A percentile compares a stretch with the other conserved stretches of the same genome.
Evolutionary conservation across 2,888 invertebrate species (phyloP).

Genomic region (Rambutsinella grinnellia): DNA sequence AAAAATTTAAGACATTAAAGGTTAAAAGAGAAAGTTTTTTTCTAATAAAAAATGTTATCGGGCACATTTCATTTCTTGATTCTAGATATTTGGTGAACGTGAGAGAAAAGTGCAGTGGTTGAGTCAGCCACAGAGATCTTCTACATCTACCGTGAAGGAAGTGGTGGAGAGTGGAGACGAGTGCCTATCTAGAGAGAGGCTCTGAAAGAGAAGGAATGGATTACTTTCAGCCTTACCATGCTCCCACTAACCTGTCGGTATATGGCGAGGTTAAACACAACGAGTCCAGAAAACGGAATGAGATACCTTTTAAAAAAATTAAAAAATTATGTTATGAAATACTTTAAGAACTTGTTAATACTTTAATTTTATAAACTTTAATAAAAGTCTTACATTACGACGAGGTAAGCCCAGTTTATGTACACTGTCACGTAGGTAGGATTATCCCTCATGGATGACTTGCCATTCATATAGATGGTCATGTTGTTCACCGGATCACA

Average conservation of each 20-base stretch:
- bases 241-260: slow-evolving; percentile 80
- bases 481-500: slow-evolving; percentile 60
- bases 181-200: too few relatives aligned
- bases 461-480: slow-evolving; percentile 68
- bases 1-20: too few relatives aligned
- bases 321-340: too few relatives aligned
- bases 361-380: too few relatives aligned
- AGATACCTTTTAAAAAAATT: too few relatives aligned
- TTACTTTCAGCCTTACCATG: slow-evolving; percentile 58
- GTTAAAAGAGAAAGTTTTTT: too few relatives aligned
- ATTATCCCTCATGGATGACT: slow-evolving; percentile 79
- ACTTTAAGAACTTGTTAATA: too few relatives aligned
- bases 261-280: slow-evolving; percentile 91
- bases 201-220: slow-evolving; percentile 1
- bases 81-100: neutral
- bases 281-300: slow-evolving; percentile 89
- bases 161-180: neutral
- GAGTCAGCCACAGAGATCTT: neutral
- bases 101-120: too few relatives aligned
- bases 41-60: too few relatives aligned
- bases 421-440: slow-evolving; percentile 85
- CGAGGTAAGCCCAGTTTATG: slow-evolving; percentile 93
- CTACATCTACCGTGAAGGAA: neutral
- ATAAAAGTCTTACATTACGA: too few relatives aligned
- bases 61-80: too few relatives aligned